Evolutionary conservation across 2,113 vertebrate genomes (phyloP), one percentile per base, ranked within the genome.

Genomic region (Rhodinocichla rosea): DNA sequence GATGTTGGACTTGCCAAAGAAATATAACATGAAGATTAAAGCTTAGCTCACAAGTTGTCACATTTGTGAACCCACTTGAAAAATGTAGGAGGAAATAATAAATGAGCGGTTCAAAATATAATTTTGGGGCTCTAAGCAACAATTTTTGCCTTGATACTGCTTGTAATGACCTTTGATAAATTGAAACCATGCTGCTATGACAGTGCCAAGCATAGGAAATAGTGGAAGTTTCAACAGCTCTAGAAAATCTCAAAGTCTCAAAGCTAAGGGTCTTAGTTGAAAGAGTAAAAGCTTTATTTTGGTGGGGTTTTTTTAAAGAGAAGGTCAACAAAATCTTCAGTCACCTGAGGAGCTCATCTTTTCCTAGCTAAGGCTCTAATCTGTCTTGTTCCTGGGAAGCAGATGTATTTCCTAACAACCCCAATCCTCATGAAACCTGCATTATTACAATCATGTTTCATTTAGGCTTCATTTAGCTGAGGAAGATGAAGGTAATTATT

Each of bases 401-500:
- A 90, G 79, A 39, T 88, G 45, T 28, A 27, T 86, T 90, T 95
- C 52, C 76, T 39, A 70, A 55, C 86, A 90, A 32, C 77, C 71
- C 39, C 47, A 87, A 14, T 65, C 70, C 70, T 93, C 82, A 39
- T 73, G 63, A 93, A 95, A 93, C 40, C 90, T 93, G 62, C 59
- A 45, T 83, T 73, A 45, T 80, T 35, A 15, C 74, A 76, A 35
- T 69, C 32, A 5, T 55, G n/a, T 73, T 88, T 83, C 75, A 93
- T 73, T 91, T 68, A 52, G 78, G 28, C 74, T 60, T 75, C 71
- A 33, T 88, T 93, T 92, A 62, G 32, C 83, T 80, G 94, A 94
- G 92, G 92, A 88, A 86, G 92, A 47, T 65, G 71, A 83, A 78
- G 60, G 68, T 63, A 70, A 83, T 94, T 86, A 89, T 74, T 89